A percentile compares a stretch with the other conserved stretches of the same genome.
phyloP scores from a whole-genome alignment of 2,888 invertebrate genomes.

The Campoplex capitator region DNA sequence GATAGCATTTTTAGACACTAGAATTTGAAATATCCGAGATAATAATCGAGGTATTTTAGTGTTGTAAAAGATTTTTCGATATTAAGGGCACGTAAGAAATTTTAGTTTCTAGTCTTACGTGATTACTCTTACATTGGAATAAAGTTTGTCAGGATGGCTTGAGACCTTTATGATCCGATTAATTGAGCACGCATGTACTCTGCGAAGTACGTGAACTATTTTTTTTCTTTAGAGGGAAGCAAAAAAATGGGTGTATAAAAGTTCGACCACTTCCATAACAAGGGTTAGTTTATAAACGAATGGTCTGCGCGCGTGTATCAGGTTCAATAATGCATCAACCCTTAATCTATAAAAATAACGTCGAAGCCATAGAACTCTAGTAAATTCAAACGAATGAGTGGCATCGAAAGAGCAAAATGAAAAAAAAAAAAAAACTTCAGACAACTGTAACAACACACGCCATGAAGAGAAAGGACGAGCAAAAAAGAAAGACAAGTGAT shows the following conservation, averaged over 20 bases:
- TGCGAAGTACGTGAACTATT: neutral
- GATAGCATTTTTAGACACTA: neutral
- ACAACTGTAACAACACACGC: conserved; percentile 83
- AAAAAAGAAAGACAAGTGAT: conserved; percentile 54
- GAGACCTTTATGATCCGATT: no score
- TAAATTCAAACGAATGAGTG: conserved; percentile 49
- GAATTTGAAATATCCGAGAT: neutral
- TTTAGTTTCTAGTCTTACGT: no score
- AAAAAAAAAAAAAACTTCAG: conserved; percentile 57
- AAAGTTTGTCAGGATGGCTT: neutral
- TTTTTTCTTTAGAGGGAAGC: neutral
- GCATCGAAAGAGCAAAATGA: conserved; percentile 67
- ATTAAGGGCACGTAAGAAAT: neutral
- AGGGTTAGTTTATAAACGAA: neutral
- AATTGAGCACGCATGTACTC: neutral
- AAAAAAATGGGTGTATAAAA: conserved; percentile 1
- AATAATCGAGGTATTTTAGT: neutral
- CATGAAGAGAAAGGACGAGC: conserved; percentile 42
- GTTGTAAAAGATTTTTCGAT: neutral
- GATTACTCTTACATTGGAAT: neutral
- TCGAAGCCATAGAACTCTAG: conserved; percentile 56
- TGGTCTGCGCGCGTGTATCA: conserved; percentile 71
- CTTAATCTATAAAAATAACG: conserved; percentile 82
- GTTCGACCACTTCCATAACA: neutral
- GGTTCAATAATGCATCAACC: conserved; percentile 80